These are phyloP conservation scores for Tenodera sinensis DNA, from an alignment of 2,888 invertebrate genomes.

Conservation along the genomic window DNA sequence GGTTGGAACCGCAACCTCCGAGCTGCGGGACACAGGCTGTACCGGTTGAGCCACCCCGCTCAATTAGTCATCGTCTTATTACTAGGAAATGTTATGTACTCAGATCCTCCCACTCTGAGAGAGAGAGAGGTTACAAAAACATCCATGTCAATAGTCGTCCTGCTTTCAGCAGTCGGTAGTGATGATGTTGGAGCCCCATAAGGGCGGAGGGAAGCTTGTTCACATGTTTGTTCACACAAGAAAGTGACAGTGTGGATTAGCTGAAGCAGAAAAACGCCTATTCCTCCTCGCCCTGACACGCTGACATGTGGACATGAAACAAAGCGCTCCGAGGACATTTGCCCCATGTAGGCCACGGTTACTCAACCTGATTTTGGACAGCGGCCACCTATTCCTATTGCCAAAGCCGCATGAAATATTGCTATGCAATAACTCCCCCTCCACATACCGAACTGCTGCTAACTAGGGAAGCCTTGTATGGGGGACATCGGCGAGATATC, in stretches of 20 bases:
- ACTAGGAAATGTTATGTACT: no score
- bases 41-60: no score
- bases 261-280: background rate
- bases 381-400: background rate
- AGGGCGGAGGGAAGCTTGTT: background rate
- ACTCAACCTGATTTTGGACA: background rate
- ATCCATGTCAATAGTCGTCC: no score
- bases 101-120: no score
- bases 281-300: background rate
- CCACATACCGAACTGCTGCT: background rate
- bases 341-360: background rate
- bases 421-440: background rate
- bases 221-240: background rate
- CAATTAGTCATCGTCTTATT: no score
- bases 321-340: background rate
- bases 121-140: no score
- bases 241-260: background rate
- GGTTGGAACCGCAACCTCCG: no score
- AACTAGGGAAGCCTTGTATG: background rate
- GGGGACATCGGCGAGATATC: background rate
- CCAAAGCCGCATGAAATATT: background rate
- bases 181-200: background rate
- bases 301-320: background rate
- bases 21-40: no score
- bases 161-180: no score